Evolutionary conservation across 2,797 vertebrate species (phyloP).

Genomic region (Peromyscus attwateri): DNA sequence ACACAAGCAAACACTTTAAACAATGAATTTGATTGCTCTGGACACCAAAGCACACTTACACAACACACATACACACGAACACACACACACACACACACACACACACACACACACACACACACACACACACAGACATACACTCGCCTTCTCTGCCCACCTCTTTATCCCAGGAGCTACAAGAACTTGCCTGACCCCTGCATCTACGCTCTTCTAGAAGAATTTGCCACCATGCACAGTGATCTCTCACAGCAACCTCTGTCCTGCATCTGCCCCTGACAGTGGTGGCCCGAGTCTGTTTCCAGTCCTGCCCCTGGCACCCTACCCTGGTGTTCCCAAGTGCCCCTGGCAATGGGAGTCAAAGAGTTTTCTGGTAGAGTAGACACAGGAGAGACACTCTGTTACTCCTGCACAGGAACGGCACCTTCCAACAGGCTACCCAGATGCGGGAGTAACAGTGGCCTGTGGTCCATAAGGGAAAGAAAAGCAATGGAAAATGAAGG

Average conservation of each 20-base stretch:
- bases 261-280: background rate
- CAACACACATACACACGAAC: background rate
- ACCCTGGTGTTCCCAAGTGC: background rate
- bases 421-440: background rate
- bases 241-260: background rate
- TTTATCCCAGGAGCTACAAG: background rate
- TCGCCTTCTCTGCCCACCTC: background rate
- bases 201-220: background rate
- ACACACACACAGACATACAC: too few species aligned
- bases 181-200: background rate
- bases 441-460: background rate
- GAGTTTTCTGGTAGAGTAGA: background rate
- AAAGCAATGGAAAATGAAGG: background rate
- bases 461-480: background rate
- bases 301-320: background rate
- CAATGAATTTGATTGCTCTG: constrained; percentile 74
- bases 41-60: constrained; percentile 19
- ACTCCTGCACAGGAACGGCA: rapidly evolving
- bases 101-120: too few species aligned
- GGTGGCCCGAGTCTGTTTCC: background rate
- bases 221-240: too few species aligned
- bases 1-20: constrained; percentile 71
- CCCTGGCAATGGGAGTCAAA: background rate
- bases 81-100: background rate
- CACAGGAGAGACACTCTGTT: background rate